Evolutionary conservation across 2,888 invertebrate genomes (phyloP), one percentile per base, ranked within the genome.

Genomic region (Proisotoma minuta): DNA sequence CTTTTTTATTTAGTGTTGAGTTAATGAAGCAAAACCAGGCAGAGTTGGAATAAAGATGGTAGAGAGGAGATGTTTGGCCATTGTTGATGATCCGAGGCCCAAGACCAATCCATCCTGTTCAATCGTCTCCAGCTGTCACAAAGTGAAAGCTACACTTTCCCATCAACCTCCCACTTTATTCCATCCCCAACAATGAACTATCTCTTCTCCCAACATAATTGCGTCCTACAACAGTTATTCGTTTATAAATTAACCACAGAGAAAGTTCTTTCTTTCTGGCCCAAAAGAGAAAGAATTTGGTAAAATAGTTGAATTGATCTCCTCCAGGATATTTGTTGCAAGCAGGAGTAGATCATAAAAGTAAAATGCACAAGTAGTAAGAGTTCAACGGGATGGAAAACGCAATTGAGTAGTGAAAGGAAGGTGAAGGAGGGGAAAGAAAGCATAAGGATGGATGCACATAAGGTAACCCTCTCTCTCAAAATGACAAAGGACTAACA

Each of bases 41-140:
- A 43, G 4, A n/a, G 4, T n/a, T 5, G 18, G 18, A n/a, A 5
- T n/a, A 66, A 63, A 63, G 63, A 66, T n/a, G n/a, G n/a, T n/a
- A 66, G 53, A 18, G 49, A 53, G 39, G 39, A 57, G 57, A 59
- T 59, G 59, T 54, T 60, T 56, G 43, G 58, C 59, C 62, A 62
- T 59, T 59, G 63, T 63, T 63, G 63, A 63, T 63, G 63, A 63
- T 59, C 63, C 59, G 49, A n/a, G n/a, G 43, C 8, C 34, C 34
- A 34, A 43, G 59, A 48, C 53, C 60, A 39, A 60, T 50, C 51
- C 61, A 61, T 61, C 61, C 43, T 61, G 29, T 57, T 61, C 61
- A 51, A 51, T n/a, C 51, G 34, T 57, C 39, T 61, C 51, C 61
- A 57, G 52, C 61, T 57, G 57, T 51, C 61, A 61, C 51, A 15